phyloP scores from a whole-genome alignment of 2,888 invertebrate species.

The Dione vanillae region DNA sequence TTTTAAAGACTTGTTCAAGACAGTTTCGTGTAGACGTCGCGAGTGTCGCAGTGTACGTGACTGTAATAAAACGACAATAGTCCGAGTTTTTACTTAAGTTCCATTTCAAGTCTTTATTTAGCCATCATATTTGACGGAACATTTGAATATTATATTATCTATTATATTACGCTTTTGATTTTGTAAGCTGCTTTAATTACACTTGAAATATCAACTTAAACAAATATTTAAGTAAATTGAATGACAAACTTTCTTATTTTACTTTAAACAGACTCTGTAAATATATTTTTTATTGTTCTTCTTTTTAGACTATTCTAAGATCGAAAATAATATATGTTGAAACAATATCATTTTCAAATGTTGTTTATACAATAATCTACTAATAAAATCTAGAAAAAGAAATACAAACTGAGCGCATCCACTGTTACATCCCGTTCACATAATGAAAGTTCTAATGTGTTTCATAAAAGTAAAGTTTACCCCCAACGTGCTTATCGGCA shows the following conservation, averaged over 20 bases:
- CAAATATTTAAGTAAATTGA: too few relatives aligned
- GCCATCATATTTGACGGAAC: too few relatives aligned
- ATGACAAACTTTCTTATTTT: too few relatives aligned
- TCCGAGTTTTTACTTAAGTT: conserved; percentile 2
- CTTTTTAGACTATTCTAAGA: too few relatives aligned
- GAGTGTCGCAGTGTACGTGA: conserved; percentile 12
- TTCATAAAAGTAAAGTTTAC: conserved; percentile 27
- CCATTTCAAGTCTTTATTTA: too few relatives aligned
- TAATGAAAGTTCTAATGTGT: conserved; percentile 25
- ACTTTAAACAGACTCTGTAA: too few relatives aligned
- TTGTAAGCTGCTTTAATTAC: too few relatives aligned
- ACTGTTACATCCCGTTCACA: conserved; percentile 14
- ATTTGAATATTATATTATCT: too few relatives aligned
- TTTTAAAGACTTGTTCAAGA: conserved; percentile 6
- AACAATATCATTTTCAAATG: not conserved
- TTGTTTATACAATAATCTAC: not conserved
- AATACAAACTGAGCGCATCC: conserved; percentile 1
- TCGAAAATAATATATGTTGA: too few relatives aligned
- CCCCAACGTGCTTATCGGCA: conserved; percentile 15
- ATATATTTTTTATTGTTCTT: too few relatives aligned
- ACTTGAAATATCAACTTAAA: too few relatives aligned
- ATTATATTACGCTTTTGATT: too few relatives aligned
- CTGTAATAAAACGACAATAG: conserved; percentile 2
- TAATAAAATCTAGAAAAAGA: not conserved
- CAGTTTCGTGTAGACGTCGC: conserved; percentile 2